Conservation (phyloP, 2,888 invertebrate genomes). For the Amaurobius ferox region DNA sequence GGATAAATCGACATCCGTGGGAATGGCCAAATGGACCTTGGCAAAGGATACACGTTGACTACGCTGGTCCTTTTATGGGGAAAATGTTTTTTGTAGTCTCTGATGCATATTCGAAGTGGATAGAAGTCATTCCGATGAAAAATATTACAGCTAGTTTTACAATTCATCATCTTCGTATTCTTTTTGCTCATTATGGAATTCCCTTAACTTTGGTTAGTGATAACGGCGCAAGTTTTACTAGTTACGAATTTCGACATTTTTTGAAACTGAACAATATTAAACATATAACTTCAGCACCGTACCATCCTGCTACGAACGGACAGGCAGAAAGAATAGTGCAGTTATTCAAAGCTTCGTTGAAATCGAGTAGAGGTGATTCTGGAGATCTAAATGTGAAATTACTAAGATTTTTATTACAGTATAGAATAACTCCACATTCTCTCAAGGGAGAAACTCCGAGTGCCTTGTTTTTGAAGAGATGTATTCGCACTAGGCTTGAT, state of each 20-base stretch:
- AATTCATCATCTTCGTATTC: no score
- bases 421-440: constrained; percentile 53
- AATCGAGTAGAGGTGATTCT: constrained; percentile 46
- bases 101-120: no score
- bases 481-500: constrained; percentile 30
- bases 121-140: no score
- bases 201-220: constrained; percentile 49
- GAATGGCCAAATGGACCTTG: no score
- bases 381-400: constrained; percentile 54
- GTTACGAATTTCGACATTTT: constrained; percentile 34
- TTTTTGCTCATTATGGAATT: constrained; percentile 49
- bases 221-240: constrained; percentile 53
- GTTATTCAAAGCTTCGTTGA: constrained; percentile 50
- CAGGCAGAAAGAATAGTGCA: constrained; percentile 75
- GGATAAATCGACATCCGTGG: no score
- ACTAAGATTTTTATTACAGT: constrained; percentile 52
- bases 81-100: no score
- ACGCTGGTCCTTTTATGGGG: no score
- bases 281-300: constrained; percentile 71
- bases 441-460: constrained; percentile 50
- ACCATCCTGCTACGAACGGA: constrained; percentile 74
- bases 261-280: constrained; percentile 72
- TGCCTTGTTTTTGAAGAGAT: constrained; percentile 43
- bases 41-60: no score
- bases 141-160: no score